phyloP scores from a whole-genome alignment of 92 coral and sea anemone genomes.

The Epizoanthus fatuus region DNA sequence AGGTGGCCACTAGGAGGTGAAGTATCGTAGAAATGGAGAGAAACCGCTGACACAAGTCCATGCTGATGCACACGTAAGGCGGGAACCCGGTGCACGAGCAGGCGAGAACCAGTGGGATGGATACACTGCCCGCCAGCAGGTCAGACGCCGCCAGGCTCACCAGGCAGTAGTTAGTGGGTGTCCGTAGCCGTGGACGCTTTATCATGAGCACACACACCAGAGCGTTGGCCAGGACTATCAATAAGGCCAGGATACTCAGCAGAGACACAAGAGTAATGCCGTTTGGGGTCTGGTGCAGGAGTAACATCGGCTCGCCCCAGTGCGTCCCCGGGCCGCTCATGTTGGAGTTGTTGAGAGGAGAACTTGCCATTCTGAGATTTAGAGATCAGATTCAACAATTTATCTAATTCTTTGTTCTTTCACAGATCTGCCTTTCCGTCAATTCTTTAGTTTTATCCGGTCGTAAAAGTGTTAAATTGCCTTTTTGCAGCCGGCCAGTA shows the following conservation, averaged over 20 bases:
- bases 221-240: slow-evolving; percentile 73
- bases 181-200: slow-evolving; percentile 65
- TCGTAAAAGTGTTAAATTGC: too few relatives aligned
- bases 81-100: slow-evolving; percentile 44
- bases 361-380: not conserved
- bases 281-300: slow-evolving; percentile 35
- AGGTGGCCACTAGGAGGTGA: slow-evolving; percentile 83
- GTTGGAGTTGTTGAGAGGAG: slow-evolving; percentile 15
- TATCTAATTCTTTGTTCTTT: not conserved
- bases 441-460: too few relatives aligned
- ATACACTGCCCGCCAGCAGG: slow-evolving; percentile 69
- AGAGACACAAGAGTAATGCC: slow-evolving; percentile 30
- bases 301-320: slow-evolving; percentile 13
- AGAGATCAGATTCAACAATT: not conserved
- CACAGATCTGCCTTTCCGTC: not conserved
- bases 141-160: slow-evolving; percentile 86
- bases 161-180: slow-evolving; percentile 84
- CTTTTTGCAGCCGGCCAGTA: too few relatives aligned
- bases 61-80: slow-evolving; percentile 39
- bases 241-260: slow-evolving; percentile 51
- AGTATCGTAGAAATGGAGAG: slow-evolving; percentile 79
- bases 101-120: slow-evolving; percentile 76
- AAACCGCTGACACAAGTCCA: slow-evolving; percentile 84
- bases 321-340: slow-evolving; percentile 1
- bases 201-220: slow-evolving; percentile 70